A percentile compares a stretch with the other conserved stretches of the same genome.
phyloP scores from a whole-genome alignment of 2,888 invertebrate species.

The Oasisia sp. region DNA sequence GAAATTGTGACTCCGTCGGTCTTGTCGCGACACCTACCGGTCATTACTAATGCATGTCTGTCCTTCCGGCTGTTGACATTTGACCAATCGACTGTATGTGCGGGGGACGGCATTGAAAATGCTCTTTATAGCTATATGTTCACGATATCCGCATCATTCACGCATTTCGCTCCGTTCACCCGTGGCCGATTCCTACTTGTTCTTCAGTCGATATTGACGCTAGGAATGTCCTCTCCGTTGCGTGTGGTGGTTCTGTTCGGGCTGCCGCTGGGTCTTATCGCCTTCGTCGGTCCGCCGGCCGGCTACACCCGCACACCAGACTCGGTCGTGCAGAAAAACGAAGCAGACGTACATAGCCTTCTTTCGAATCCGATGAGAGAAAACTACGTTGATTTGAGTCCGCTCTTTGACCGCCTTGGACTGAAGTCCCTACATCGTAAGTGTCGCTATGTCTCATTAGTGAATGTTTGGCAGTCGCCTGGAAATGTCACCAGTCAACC shows the following conservation, averaged over 20 bases:
- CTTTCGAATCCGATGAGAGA: neutral
- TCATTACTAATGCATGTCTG: neutral
- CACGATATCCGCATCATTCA: neutral
- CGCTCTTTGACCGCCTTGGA: neutral
- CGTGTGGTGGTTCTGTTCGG: neutral
- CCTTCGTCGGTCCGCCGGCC: neutral
- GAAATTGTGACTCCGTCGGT: neutral
- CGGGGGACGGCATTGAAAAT: neutral
- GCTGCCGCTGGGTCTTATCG: neutral
- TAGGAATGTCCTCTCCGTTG: neutral
- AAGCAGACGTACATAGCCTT: neutral
- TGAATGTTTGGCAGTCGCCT: neutral
- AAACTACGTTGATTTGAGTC: neutral
- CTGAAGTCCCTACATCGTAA: neutral
- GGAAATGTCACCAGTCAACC: too few species aligned
- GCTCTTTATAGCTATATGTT: neutral
- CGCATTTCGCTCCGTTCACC: neutral
- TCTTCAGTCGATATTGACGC: neutral
- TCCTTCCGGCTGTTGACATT: neutral
- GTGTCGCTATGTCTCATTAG: neutral
- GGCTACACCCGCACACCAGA: neutral
- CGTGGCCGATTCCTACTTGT: neutral
- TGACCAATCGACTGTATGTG: neutral
- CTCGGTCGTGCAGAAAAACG: neutral
- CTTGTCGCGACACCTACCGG: neutral